Percentiles rank a stretch among this genome's conserved stretches.
Evolutionary conservation across 2,797 vertebrate genomes (phyloP).

Genomic region (Gorsachius magnificus): DNA sequence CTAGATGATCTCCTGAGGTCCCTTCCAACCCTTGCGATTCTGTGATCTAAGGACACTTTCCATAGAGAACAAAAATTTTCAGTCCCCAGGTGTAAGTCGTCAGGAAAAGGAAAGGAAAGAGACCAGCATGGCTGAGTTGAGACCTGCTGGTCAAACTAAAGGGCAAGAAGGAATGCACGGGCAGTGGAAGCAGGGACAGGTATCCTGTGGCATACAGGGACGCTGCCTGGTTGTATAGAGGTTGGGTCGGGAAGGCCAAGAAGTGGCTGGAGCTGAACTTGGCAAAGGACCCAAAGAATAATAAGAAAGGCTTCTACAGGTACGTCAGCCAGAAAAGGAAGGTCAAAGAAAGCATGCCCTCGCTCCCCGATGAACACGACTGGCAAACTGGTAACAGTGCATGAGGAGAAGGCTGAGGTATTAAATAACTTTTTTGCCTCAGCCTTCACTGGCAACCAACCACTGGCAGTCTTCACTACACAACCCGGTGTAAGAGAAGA

Average conservation of each 20-base stretch:
- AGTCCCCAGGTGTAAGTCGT: background rate
- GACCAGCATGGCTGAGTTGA: background rate
- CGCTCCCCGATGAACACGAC: rapidly evolving
- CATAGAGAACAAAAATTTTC: background rate
- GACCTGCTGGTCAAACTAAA: background rate
- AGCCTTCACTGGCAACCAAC: background rate
- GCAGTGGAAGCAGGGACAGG: background rate
- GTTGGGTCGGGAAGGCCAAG: background rate
- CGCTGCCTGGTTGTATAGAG: too few species aligned
- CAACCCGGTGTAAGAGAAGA: background rate
- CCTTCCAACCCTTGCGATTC: too few species aligned
- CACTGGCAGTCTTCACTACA: too few species aligned
- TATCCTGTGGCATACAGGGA: background rate
- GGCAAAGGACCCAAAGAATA: background rate
- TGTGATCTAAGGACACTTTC: background rate
- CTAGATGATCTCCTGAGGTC: too few species aligned
- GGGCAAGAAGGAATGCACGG: background rate
- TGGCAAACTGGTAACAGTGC: background rate
- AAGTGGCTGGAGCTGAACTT: background rate
- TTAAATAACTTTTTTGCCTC: background rate
- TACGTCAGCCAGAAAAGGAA: background rate
- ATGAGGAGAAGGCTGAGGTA: background rate
- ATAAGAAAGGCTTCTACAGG: background rate
- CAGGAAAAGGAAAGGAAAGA: background rate
- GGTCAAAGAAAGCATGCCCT: background rate